Evolutionary conservation across 2,888 invertebrate genomes (phyloP).

Genomic region (Chirona hameri): DNA sequence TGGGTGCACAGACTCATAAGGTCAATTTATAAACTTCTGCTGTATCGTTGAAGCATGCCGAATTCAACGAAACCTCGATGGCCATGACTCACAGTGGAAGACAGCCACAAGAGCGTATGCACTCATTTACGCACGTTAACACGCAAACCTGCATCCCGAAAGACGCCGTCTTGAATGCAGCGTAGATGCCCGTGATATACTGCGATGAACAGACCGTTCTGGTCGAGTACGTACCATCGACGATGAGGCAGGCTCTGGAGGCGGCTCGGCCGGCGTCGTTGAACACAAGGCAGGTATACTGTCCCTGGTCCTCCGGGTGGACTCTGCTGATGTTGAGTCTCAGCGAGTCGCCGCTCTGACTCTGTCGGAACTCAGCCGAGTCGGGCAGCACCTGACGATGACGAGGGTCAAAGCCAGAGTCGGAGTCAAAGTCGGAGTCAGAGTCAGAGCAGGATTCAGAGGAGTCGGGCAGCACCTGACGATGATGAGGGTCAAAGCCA

Average conservation of each 20-base stretch:
- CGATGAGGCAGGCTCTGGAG: slow-evolving; percentile 77
- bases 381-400: background rate
- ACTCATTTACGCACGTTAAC: too few relatives aligned
- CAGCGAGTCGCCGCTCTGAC: slow-evolving; percentile 57
- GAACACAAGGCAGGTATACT: slow-evolving; percentile 77
- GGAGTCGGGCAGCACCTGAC: background rate
- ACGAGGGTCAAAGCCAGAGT: background rate
- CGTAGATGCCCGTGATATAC: too few relatives aligned
- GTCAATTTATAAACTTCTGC: too few relatives aligned
- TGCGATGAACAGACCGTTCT: too few relatives aligned
- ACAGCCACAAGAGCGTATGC: too few relatives aligned
- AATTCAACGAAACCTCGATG: too few relatives aligned
- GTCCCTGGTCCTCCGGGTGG: slow-evolving; percentile 84
- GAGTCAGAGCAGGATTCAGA: background rate
- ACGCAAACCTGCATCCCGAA: too few relatives aligned
- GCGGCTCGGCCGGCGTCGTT: slow-evolving; percentile 77
- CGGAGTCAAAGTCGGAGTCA: background rate
- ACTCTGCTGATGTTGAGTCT: slow-evolving; percentile 69
- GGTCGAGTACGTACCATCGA: slow-evolving; percentile 61
- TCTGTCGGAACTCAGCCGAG: background rate
- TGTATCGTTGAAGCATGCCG: too few relatives aligned
- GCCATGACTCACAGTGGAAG: too few relatives aligned
- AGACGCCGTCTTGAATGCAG: too few relatives aligned
- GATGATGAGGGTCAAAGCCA: too few relatives aligned
- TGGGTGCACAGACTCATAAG: too few relatives aligned